Evolutionary conservation across 2,888 invertebrate genomes (phyloP), one percentile per base, ranked within the genome.

Genomic region (Campoplex capitator): DNA sequence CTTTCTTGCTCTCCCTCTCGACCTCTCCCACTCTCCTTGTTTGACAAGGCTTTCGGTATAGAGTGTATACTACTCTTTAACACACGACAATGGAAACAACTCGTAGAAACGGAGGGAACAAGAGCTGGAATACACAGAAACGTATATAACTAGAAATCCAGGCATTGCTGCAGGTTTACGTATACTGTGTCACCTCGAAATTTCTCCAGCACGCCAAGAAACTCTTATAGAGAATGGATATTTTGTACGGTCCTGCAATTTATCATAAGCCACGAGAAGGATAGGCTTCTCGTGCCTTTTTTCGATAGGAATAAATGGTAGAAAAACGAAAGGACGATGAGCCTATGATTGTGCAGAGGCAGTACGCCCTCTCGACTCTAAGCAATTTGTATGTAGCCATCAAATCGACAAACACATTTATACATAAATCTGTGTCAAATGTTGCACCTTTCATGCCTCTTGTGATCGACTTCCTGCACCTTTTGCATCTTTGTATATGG

Each of bases 381-480:
- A 67, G 54, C 48, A 42, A 68, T 42, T 42, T n/a, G 8, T 68
- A 16, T 28, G 3, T 11, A 62, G 32, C 38, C 38, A 48, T 65
- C 67, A 65, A 45, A 77, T 77, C 54, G 77, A 48, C 54, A 54
- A 54, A 67, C 42, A 68, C 32, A 45, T 32, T 16, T 62, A 56
- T 70, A 56, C 54, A 79, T 70, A 32, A 42, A 58, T 23, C 11
- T 11, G 56, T 70, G n/a, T 16, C 42, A 62, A 35, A 71, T 38
- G 85, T 85, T 79, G 76, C 85, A 76, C 70, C 79, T 83, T 75
- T 80, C 85, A 79, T 79, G 83, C 28, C 75, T 54, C 65, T 75
- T 67, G 85, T 67, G 67, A 80, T 83, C 83, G 79, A 80, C 71
- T 85, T 84, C 73, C 78, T 80, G 83, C 67, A 67, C 83, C 65